phyloP scores from a whole-genome alignment of 2,113 vertebrate genomes.

The Hippocampus barbouri region DNA sequence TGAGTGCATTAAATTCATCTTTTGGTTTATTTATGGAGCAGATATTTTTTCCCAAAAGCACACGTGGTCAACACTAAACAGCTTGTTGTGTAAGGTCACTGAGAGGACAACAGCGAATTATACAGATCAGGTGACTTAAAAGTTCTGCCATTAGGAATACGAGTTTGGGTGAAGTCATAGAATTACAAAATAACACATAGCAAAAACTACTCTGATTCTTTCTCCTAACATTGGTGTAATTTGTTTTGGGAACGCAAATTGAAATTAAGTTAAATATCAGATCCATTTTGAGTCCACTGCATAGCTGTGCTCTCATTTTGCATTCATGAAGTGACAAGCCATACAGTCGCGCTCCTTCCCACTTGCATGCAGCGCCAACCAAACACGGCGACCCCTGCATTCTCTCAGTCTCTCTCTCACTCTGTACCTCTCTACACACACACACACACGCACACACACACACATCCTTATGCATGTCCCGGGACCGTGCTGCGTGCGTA shows the following conservation, averaged over 20 bases:
- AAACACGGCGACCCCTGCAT: conserved; percentile 63
- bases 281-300: conserved; percentile 8
- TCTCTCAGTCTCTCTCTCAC: conserved; percentile 30
- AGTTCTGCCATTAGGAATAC: not conserved
- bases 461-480: conserved; percentile 73
- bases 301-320: conserved; percentile 9
- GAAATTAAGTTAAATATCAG: not conserved
- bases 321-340: conserved; percentile 20
- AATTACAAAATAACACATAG: not conserved
- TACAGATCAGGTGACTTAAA: conserved; percentile 22
- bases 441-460: conserved; percentile 50
- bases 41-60: conserved; percentile 13
- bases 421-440: too few relatives aligned
- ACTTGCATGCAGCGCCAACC: conserved; percentile 73
- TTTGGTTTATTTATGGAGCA: not conserved
- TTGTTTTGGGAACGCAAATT: not conserved
- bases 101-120: conserved; percentile 59
- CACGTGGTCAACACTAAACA: conserved; percentile 31
- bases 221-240: not conserved
- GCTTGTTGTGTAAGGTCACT: conserved; percentile 50
- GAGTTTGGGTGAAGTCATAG: not conserved
- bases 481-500: conserved; percentile 77
- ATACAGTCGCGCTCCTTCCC: conserved; percentile 36
- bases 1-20: conserved; percentile 11
- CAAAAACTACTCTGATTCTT: not conserved